Percentiles rank a stretch among this genome's conserved stretches.
These are phyloP conservation scores for Pseudomyrmex gracilis DNA, from an alignment of 1,140 invertebrate species.

Conservation along the genomic window DNA sequence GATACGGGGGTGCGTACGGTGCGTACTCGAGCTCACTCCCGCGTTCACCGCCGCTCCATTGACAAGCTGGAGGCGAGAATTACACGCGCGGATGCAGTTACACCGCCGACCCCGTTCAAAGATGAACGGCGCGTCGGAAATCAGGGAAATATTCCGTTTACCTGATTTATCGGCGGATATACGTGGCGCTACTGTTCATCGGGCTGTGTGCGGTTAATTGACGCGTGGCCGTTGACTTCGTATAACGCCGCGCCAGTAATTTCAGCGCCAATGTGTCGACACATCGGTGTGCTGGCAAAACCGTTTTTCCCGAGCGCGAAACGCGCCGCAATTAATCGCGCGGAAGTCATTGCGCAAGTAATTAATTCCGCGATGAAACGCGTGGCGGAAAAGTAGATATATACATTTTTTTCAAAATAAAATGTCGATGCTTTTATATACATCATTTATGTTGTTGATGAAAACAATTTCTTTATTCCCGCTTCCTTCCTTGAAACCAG, in stretches of 20 bases:
- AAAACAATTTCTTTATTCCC: not conserved
- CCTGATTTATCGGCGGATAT: conserved; percentile 68
- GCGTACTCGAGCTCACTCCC: conserved; percentile 21
- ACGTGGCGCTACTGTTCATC: conserved; percentile 52
- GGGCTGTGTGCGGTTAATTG: conserved; percentile 58
- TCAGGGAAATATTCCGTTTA: conserved; percentile 66
- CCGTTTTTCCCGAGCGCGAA: conserved; percentile 40
- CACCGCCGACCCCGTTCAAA: conserved; percentile 62
- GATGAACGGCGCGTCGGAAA: conserved; percentile 69
- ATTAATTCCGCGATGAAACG: conserved; percentile 29
- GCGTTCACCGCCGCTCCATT: conserved; percentile 57
- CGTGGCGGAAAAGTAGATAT: not conserved
- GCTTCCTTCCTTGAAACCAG: not conserved
- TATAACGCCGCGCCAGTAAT: conserved; percentile 30
- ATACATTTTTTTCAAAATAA: conserved; percentile 1
- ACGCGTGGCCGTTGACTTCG: conserved; percentile 49
- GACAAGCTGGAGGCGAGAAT: conserved; percentile 72
- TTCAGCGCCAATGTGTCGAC: conserved; percentile 41
- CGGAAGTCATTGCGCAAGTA: conserved; percentile 47
- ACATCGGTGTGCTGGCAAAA: conserved; percentile 29
- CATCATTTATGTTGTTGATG: too few relatives aligned
- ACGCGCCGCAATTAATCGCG: conserved; percentile 43
- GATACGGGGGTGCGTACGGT: conserved; percentile 32
- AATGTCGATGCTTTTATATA: not conserved
- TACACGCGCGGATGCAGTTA: conserved; percentile 66